Evolutionary conservation across 2,797 vertebrate species (phyloP).

Genomic region (Leptodactylus fallax): DNA sequence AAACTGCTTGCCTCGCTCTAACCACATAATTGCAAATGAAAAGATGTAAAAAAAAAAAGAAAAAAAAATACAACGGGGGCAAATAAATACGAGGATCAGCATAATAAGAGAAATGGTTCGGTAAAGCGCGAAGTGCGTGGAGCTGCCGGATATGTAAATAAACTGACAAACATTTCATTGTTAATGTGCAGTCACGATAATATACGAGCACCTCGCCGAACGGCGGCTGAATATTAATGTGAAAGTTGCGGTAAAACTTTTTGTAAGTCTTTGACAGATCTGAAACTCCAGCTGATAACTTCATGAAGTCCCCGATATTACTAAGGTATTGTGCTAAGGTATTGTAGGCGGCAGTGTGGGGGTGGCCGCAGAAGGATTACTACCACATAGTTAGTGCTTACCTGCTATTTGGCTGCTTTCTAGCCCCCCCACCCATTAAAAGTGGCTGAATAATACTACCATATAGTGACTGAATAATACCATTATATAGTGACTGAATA

Average conservation of each 20-base stretch:
- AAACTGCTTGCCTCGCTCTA: constrained; percentile 43
- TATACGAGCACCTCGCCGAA: not conserved
- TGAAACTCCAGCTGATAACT: not conserved
- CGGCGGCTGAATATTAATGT: constrained; percentile 33
- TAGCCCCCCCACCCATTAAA: not conserved
- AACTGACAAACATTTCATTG: constrained; percentile 33
- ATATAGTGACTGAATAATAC: too few species aligned
- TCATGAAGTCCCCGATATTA: not conserved
- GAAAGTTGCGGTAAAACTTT: constrained; percentile 17
- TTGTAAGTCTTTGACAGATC: not conserved
- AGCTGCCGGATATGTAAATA: constrained; percentile 38
- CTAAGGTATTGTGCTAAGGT: too few species aligned
- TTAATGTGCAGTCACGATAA: not conserved
- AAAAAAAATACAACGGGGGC: not conserved
- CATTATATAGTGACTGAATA: not conserved
- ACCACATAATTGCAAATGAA: constrained; percentile 38
- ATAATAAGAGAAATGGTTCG: constrained; percentile 14
- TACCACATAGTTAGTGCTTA: too few species aligned
- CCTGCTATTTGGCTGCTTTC: too few species aligned
- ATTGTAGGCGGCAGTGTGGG: too few species aligned
- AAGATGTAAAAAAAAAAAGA: constrained; percentile 41
- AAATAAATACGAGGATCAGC: constrained; percentile 42
- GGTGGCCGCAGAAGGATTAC: too few species aligned
- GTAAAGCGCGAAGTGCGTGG: not conserved
- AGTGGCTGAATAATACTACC: not conserved